phyloP scores from a whole-genome alignment of 2,888 invertebrate species.

The Meiosimyza decipiens region DNA sequence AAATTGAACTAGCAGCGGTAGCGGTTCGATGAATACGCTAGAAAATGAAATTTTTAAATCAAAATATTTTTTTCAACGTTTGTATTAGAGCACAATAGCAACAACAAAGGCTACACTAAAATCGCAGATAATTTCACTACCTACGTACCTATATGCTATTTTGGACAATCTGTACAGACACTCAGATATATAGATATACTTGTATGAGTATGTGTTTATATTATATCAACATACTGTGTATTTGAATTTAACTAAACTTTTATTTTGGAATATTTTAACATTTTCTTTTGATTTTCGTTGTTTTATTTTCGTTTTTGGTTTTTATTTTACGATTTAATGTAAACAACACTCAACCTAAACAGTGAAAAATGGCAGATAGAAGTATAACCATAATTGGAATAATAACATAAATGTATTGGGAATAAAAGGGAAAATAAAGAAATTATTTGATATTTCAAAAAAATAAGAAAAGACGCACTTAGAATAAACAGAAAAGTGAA shows the following conservation, averaged over 20 bases:
- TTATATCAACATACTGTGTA: background rate
- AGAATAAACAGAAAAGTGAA: background rate
- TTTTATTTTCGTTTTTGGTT: constrained; percentile 25
- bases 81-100: constrained; percentile 9
- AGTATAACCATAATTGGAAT: background rate
- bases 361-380: constrained; percentile 13
- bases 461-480: no score
- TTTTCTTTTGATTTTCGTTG: constrained; percentile 15
- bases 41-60: background rate
- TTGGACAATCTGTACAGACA: constrained; percentile 7
- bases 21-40: background rate
- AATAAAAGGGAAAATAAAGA: no score
- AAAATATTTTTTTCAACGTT: background rate
- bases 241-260: constrained; percentile 15
- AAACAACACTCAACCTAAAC: constrained; percentile 16
- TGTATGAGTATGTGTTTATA: no score
- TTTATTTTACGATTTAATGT: constrained; percentile 19
- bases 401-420: no score
- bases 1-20: constrained; percentile 6
- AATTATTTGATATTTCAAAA: no score
- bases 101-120: constrained; percentile 14
- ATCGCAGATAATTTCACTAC: constrained; percentile 19
- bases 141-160: constrained; percentile 29
- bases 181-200: background rate
- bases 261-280: constrained; percentile 28